Evolutionary conservation across 2,797 vertebrate genomes (phyloP), one percentile per base, ranked within the genome.

Genomic region (Anomalospiza imberbis): DNA sequence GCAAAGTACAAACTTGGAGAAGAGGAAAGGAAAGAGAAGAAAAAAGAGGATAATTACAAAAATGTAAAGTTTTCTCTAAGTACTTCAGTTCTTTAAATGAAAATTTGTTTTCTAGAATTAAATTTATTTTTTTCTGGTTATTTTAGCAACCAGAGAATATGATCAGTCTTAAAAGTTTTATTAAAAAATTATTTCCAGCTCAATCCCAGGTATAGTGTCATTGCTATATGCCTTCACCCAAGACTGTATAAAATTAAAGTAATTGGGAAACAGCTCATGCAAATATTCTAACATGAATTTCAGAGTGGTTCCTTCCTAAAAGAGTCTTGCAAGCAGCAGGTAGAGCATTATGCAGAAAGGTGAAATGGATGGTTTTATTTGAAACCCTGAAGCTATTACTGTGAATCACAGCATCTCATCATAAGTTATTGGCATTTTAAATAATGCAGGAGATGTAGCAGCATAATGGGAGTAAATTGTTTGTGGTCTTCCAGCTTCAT

Each of bases 401-500:
- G 4, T 63, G 40, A 76, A 79, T 85, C 38, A 63, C 32, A 77
- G 32, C 29, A 61, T 50, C 25, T 18, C 58, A 58, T 75, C 13
- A 3, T 60, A 45, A 86, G 8, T 7, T 60, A 29, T 4, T 77
- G 62, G 17, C 28, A 50, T 85, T 91, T 89, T 61, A 82, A 95
- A 72, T 74, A 80, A 62, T 20, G 36, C 60, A 73, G n/a, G 17
- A n/a, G 38, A 20, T 26, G 26, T 82, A 62, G 47, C 48, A 91
- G 65, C 8, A 19, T 44, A 68, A 53, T 42, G 65, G 61, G 51
- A 81, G 12, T 65, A 81, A 91, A 58, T 73, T 74, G 53, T 67
- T 90, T 93, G 34, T 91, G 57, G 34, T 97, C 87, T 79, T 97
- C 58, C 96, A 99, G 99, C 95, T 99, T 99, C 96, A 99, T 99